Conservation (phyloP, 2,797 vertebrate species). For the Phaenicophaeus curvirostris region DNA sequence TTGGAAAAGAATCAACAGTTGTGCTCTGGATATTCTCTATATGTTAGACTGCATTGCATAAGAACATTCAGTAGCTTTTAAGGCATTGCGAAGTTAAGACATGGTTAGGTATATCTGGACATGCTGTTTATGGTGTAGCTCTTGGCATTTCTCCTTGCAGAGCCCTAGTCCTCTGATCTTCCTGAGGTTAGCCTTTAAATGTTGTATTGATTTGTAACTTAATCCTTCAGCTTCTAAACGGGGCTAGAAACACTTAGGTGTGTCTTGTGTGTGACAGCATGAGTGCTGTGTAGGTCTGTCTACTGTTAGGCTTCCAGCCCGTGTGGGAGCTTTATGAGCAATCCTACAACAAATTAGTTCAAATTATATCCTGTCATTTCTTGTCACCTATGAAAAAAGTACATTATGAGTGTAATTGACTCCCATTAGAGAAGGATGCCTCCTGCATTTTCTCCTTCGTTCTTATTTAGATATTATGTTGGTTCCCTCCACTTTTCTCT, state of each 20-base stretch:
- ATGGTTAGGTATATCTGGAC: neutral
- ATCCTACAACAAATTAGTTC: neutral
- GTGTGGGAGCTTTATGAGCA: neutral
- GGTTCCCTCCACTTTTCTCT: neutral
- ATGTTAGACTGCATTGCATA: neutral
- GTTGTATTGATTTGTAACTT: neutral
- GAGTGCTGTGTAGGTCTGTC: neutral
- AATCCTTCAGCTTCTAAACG: neutral
- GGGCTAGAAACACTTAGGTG: neutral
- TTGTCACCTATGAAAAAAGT: neutral
- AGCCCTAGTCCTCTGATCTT: neutral
- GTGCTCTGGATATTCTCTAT: neutral
- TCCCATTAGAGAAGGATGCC: neutral
- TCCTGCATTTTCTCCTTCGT: neutral
- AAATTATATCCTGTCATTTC: neutral
- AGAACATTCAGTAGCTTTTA: neutral
- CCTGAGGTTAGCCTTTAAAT: neutral
- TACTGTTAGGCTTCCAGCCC: neutral
- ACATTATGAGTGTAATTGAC: neutral
- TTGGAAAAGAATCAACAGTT: neutral
- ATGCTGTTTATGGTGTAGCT: neutral
- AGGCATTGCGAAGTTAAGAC: neutral
- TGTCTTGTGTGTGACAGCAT: neutral
- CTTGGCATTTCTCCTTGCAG: neutral
- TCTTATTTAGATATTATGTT: neutral